These are phyloP conservation scores for Kryptolebias ocellatus DNA, from an alignment of 2,797 vertebrate genomes.

Conservation along the genomic window DNA sequence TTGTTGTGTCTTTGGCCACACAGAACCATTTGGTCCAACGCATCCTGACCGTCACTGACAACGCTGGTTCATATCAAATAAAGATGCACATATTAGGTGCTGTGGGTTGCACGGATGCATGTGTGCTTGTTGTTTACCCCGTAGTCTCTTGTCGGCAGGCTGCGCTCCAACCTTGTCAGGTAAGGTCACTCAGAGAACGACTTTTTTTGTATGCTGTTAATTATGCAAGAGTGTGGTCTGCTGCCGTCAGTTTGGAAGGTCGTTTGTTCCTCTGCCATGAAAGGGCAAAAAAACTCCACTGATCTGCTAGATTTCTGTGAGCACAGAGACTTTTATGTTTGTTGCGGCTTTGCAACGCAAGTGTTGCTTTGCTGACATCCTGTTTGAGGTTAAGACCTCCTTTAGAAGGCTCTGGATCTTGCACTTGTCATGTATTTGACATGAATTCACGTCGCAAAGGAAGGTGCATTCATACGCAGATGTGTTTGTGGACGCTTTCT, in stretches of 20 bases:
- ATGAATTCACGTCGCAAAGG: constrained; percentile 17
- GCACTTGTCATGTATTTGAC: constrained; percentile 37
- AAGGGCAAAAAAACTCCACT: constrained; percentile 44
- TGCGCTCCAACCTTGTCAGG: constrained; percentile 64
- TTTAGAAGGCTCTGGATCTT: constrained; percentile 26
- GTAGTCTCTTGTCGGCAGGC: constrained; percentile 46
- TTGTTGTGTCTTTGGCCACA: constrained; percentile 27
- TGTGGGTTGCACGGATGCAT: constrained; percentile 12
- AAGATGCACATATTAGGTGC: background rate
- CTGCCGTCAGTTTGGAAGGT: constrained; percentile 68
- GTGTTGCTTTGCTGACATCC: constrained; percentile 42
- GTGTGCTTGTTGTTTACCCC: constrained; percentile 41
- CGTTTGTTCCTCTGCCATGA: constrained; percentile 39
- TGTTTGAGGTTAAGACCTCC: constrained; percentile 42
- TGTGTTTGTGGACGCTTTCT: constrained; percentile 45
- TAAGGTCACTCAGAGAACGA: constrained; percentile 76
- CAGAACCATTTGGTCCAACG: constrained; percentile 3
- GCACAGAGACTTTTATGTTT: constrained; percentile 25
- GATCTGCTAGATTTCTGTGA: background rate
- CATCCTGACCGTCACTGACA: background rate
- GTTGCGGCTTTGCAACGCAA: constrained; percentile 36
- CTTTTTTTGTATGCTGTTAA: constrained; percentile 76
- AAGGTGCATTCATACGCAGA: constrained; percentile 30
- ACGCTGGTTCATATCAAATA: no score
- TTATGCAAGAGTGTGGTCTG: constrained; percentile 74